Evolutionary conservation across 2,797 vertebrate species (phyloP).

Genomic region (Acipenser oxyrinchus): DNA sequence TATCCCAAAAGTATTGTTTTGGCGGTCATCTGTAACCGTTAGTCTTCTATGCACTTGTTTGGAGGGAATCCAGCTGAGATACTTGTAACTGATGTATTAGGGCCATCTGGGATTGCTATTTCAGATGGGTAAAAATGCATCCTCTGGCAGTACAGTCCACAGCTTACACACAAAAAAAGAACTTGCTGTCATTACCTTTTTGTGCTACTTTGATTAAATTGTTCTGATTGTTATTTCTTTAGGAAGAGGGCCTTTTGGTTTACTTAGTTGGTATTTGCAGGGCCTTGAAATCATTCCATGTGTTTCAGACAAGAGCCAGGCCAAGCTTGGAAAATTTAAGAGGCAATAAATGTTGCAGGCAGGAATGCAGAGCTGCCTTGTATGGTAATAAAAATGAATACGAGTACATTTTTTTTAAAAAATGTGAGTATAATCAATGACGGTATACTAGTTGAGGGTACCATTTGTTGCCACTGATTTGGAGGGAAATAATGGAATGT

Average conservation of each 20-base stretch:
- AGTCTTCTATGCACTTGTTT: too few relatives aligned
- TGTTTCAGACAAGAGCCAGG: slow-evolving; percentile 50
- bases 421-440: not conserved
- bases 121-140: not conserved
- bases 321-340: slow-evolving; percentile 49
- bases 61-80: too few relatives aligned
- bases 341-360: slow-evolving; percentile 59
- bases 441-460: not conserved
- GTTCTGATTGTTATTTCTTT: too few relatives aligned
- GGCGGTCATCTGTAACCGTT: too few relatives aligned
- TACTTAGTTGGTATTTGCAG: too few relatives aligned
- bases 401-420: slow-evolving; percentile 28
- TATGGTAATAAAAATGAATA: slow-evolving; percentile 60
- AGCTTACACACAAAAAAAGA: too few relatives aligned
- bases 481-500: not conserved
- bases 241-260: too few relatives aligned
- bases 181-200: too few relatives aligned
- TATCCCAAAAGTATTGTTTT: too few relatives aligned
- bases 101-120: not conserved
- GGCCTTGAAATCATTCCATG: slow-evolving; percentile 41
- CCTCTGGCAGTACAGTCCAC: too few relatives aligned
- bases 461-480: not conserved
- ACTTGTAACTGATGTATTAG: too few relatives aligned
- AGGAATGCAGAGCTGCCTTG: slow-evolving; percentile 67
- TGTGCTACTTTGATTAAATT: too few relatives aligned